Evolutionary conservation across 2,888 invertebrate species (phyloP), one percentile per base, ranked within the genome.

Genomic region (Stratiomys singularior): DNA sequence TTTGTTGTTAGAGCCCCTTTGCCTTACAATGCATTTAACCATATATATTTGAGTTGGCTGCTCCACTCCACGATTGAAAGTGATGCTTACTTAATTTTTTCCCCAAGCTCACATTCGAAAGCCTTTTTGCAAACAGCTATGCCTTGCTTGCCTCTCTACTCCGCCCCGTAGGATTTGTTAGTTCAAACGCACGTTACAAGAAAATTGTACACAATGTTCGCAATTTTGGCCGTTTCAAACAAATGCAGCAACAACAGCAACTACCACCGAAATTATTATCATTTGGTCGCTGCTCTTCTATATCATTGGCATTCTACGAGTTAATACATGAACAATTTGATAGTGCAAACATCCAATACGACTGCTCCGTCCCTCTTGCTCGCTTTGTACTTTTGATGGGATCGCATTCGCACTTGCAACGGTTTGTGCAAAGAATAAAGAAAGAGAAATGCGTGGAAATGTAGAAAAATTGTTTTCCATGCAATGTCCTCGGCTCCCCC

Each of bases 301-400:
- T 69, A 69, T 69, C 69, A 60, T 60, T 37, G 74, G 15, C 74
- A 74, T 58, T 37, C 74, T 58, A 37, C 3, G 15, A 58, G n/a
- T 58, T 58, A 37, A 60, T 58, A 60, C 74, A 74, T 46, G 69
- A 69, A 69, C 46, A 58, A 30, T 58, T 74, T 74, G 30, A 74
- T 74, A 74, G 74, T 74, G 74, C 47, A 64, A 23, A 76, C 64
- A 76, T 76, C 52, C 76, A 64, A 60, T 63, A 56, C 56, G 72
- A 28, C 58, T n/a, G n/a, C 58, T 58, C 27, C 47, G 25, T 74
- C 60, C 74, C 23, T 74, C 25, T 25, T 69, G 7, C 30, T 23
- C 69, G 13, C 25, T 69, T 4, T 21, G 1, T 69, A n/a, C n/a
- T n/a, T n/a, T n/a, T n/a, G n/a, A n/a, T 67, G 23, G 11, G 44